These are phyloP conservation scores for Pheucticus melanocephalus DNA, from an alignment of 2,113 vertebrate species.

Conservation along the genomic window DNA sequence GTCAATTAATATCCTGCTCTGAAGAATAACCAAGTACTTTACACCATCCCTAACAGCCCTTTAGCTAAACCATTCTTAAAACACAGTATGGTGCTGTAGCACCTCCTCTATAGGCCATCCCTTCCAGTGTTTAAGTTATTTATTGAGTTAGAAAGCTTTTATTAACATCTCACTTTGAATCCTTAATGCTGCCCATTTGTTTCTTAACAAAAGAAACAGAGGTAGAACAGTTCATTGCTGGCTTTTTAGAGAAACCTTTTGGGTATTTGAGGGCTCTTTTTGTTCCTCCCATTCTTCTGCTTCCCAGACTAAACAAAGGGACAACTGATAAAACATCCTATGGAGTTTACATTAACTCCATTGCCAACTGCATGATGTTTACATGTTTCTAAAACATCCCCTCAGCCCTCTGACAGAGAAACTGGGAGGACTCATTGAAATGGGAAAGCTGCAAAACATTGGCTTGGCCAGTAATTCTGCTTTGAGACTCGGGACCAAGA, in stretches of 20 bases:
- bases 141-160: background rate
- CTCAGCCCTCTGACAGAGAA: background rate
- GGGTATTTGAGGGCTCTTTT: background rate
- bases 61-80: background rate
- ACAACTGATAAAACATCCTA: conserved; percentile 43
- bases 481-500: background rate
- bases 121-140: background rate
- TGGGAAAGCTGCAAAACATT: background rate
- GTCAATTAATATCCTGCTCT: background rate
- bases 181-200: background rate
- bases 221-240: background rate
- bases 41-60: background rate
- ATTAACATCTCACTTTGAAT: background rate
- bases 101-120: background rate
- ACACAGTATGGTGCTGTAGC: background rate
- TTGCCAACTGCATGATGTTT: conserved; percentile 30
- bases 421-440: background rate
- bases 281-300: background rate
- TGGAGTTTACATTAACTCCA: conserved; percentile 46
- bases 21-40: background rate
- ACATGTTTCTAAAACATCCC: conserved; percentile 11
- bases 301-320: conserved; percentile 50
- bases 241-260: background rate
- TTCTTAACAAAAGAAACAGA: background rate
- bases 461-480: background rate